Base-by-base conservation (phyloP, 2,888 invertebrate genomes). In the Chrysolina oricalcia region DNA sequence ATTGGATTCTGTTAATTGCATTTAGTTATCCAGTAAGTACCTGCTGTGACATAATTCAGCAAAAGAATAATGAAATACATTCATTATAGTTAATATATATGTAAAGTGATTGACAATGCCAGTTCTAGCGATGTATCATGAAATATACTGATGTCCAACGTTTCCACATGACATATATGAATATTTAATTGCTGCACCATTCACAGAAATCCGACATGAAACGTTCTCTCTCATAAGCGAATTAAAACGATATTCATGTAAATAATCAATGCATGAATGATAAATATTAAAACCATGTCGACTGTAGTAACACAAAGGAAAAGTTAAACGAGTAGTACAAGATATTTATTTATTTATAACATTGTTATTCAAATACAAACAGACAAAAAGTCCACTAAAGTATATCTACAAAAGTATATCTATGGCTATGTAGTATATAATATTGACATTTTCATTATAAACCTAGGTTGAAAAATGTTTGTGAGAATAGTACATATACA, bases 31-130 rank as follows among this genome's bases (percentile, higher is more conserved):
- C 4, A 50, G 19, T 19, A 50, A 50, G 19, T 19, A 50, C 19
- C 19, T 19, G 19, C 5, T 43, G 8, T n/a, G 10, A 19, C 8
- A 50, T 50, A 50, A 50, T 50, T 50, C 50, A 17, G 9, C 19
- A 19, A 50, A 50, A 17, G 50, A 50, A 50, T 50, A 13, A 17
- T 50, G 9, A 50, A 19, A 19, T 50, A 19, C 50, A 50, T 50
- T 50, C 50, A 50, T 50, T 50, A 50, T n/a, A 50, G 50, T 50
- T 50, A n/a, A 50, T 50, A 50, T 50, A 8, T n/a, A 19, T 17
- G n/a, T 50, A 2, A 50, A 50, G 50, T 17, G 19, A 19, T 50
- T 50, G 50, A 50, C 19, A 50, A n/a, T 50, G n/a, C 50, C 19
- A 50, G n/a, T 17, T 50, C 19, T 19, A 50, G 50, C 19, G 19